Percentiles rank a stretch among this genome's conserved stretches.
Conservation (phyloP, 2,888 invertebrate genomes). For the Arenicola marina region DNA sequence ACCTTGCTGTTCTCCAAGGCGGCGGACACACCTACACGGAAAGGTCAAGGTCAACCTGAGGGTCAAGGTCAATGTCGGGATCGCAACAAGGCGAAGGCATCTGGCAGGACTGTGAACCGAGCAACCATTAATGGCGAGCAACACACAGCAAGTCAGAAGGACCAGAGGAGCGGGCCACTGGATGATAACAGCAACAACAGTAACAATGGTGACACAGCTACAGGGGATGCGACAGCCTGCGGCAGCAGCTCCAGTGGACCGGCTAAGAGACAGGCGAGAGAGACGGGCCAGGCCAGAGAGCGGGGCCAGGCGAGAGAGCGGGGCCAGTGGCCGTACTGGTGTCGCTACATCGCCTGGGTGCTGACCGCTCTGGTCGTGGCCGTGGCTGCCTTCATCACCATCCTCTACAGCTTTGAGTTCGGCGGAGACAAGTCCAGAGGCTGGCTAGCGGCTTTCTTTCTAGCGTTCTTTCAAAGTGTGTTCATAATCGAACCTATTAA, state of each 20-base stretch:
- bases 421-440: slow-evolving; percentile 60
- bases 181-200: neutral
- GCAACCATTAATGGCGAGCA: no score
- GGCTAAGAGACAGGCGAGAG: neutral
- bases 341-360: slow-evolving; percentile 21
- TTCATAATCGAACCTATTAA: neutral
- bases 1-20: slow-evolving; percentile 33
- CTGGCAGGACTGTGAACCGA: no score
- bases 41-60: no score
- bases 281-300: neutral
- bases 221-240: no score
- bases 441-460: slow-evolving; percentile 58
- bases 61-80: no score
- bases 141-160: no score
- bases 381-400: slow-evolving; percentile 57
- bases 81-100: no score
- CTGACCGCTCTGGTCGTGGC: slow-evolving; percentile 37
- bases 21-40: neutral
- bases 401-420: slow-evolving; percentile 62
- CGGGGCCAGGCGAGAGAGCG: neutral
- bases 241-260: neutral
- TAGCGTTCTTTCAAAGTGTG: slow-evolving; percentile 15
- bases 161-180: no score
- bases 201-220: no score
- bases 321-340: slow-evolving; percentile 18